Percentiles rank a stretch among this genome's conserved stretches.
Evolutionary conservation across 2,797 vertebrate genomes (phyloP).

Genomic region (Acanthurus leucopareius): DNA sequence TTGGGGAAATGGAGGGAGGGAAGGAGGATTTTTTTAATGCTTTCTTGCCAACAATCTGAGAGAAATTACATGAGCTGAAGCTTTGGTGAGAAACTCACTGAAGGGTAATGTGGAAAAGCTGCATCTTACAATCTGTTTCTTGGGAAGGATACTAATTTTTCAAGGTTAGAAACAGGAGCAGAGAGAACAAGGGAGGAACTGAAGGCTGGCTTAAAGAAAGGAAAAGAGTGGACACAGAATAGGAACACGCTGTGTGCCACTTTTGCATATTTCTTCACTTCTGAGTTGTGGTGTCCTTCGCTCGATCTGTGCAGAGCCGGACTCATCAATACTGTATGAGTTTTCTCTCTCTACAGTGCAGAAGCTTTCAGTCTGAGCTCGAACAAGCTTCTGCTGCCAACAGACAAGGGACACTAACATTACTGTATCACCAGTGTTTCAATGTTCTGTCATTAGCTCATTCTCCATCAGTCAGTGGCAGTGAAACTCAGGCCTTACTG

Average conservation of each 20-base stretch:
- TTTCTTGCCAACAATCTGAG: conserved; percentile 66
- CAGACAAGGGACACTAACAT: conserved; percentile 25
- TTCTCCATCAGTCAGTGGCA: conserved; percentile 23
- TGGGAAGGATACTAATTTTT: conserved; percentile 31
- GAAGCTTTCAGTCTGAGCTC: conserved; percentile 59
- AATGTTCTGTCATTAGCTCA: conserved; percentile 35
- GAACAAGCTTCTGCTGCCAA: conserved; percentile 29
- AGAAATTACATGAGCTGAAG: conserved; percentile 59
- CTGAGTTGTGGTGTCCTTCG: conserved; percentile 19
- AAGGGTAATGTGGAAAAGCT: conserved; percentile 33
- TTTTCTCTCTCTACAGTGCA: conserved; percentile 32
- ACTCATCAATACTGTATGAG: conserved; percentile 80
- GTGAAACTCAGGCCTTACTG: background rate
- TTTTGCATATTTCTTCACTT: conserved; percentile 61
- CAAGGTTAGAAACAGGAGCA: conserved; percentile 32
- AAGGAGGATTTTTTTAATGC: conserved; percentile 27
- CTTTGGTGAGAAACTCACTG: conserved; percentile 26
- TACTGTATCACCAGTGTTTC: conserved; percentile 39
- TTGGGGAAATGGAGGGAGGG: conserved; percentile 14
- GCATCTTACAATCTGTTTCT: conserved; percentile 22
- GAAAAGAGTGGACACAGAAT: conserved; percentile 3
- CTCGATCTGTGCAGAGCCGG: conserved; percentile 23
- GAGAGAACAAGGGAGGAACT: background rate
- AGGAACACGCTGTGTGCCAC: conserved; percentile 30
- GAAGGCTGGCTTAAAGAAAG: conserved; percentile 8